phyloP scores from a whole-genome alignment of 2,797 vertebrate species.

The Coendou prehensilis region DNA sequence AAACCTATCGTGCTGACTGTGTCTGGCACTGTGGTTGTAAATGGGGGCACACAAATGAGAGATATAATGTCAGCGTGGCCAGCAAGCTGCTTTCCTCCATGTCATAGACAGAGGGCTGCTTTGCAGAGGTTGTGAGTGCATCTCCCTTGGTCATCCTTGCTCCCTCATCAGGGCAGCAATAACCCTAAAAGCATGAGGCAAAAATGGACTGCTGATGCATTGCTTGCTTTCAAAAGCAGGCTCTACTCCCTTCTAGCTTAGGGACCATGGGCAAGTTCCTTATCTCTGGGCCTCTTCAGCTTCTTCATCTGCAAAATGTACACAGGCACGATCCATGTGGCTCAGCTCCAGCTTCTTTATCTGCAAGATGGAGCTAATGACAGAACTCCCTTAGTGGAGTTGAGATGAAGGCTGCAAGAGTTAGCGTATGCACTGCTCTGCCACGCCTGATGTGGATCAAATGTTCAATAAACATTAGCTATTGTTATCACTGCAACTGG shows the following conservation, averaged over 20 bases:
- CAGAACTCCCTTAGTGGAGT: not conserved
- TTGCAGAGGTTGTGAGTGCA: not conserved
- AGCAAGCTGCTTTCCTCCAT: not conserved
- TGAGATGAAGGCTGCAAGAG: not conserved
- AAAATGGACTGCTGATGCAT: not conserved
- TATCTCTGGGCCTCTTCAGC: not conserved
- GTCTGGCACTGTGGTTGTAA: not conserved
- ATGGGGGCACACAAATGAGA: not conserved
- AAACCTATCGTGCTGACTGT: not conserved
- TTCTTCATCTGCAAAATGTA: not conserved
- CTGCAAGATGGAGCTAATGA: not conserved
- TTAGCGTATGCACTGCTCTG: not conserved
- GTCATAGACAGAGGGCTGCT: not conserved
- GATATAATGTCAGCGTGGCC: not conserved
- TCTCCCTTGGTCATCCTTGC: not conserved
- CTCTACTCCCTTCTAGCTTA: not conserved
- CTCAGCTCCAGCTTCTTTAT: not conserved
- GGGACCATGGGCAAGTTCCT: not conserved
- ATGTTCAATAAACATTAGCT: conserved; percentile 42
- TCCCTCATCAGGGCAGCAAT: not conserved
- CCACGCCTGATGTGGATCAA: not conserved
- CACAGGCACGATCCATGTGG: not conserved
- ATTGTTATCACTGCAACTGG: conserved; percentile 53
- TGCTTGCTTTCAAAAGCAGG: not conserved
- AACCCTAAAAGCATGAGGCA: not conserved